Evolutionary conservation across 2,113 vertebrate genomes (phyloP).

Genomic region (Oncorhynchus masou): DNA sequence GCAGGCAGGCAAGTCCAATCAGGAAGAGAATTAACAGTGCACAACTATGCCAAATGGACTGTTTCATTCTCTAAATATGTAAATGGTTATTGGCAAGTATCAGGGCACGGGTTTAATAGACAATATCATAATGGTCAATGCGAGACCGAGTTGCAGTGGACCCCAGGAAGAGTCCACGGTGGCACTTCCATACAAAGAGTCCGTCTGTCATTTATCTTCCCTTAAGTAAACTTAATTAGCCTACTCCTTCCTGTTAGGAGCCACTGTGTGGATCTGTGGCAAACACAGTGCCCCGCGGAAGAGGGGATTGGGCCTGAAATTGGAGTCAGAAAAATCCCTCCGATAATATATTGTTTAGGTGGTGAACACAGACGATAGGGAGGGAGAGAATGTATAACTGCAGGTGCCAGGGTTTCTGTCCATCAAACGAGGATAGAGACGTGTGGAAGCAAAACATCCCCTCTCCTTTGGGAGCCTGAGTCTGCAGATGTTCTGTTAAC

Average conservation of each 20-base stretch:
- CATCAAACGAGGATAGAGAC: constrained; percentile 41
- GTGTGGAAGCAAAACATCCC: constrained; percentile 18
- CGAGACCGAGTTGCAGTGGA: constrained; percentile 3
- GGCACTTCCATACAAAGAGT: constrained; percentile 29
- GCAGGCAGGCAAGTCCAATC: constrained; percentile 56
- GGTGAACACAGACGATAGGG: constrained; percentile 14
- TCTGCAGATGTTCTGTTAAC: constrained; percentile 60
- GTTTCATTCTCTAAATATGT: constrained; percentile 33
- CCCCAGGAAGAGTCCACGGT: constrained; percentile 23
- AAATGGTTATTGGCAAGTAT: constrained; percentile 52
- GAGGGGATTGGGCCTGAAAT: constrained; percentile 38
- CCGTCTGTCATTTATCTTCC: constrained; percentile 40
- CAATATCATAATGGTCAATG: background rate
- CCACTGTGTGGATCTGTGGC: constrained; percentile 18
- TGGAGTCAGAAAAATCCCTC: constrained; percentile 34
- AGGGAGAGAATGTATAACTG: background rate
- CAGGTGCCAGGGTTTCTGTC: constrained; percentile 20
- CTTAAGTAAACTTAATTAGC: constrained; percentile 41
- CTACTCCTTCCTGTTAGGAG: constrained; percentile 12
- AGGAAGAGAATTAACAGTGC: constrained; percentile 63
- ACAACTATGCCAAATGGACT: constrained; percentile 62
- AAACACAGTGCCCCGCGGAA: background rate
- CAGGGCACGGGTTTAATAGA: constrained; percentile 36
- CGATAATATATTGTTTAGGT: constrained; percentile 45
- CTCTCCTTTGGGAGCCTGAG: constrained; percentile 45